Conservation (phyloP, 2,113 vertebrate species). For the Reinhardtius hippoglossoides region DNA sequence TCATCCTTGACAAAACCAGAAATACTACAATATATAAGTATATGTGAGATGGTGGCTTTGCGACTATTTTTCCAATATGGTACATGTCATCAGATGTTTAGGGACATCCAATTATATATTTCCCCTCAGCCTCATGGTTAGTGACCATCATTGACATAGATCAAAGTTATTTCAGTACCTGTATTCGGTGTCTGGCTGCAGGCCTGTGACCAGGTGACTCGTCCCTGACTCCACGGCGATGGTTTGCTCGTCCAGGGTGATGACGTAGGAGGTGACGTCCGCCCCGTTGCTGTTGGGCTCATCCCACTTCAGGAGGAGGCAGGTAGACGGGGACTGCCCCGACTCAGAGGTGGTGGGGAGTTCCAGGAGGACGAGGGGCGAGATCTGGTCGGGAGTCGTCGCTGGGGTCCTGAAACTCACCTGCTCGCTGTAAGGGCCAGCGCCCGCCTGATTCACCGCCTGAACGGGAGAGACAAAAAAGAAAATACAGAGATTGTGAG, state of each 20-base stretch:
- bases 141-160: not conserved
- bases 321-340: conserved; percentile 86
- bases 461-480: conserved; percentile 53
- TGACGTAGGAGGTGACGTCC: conserved; percentile 90
- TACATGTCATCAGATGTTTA: too few species aligned
- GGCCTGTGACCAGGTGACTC: conserved; percentile 82
- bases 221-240: conserved; percentile 86
- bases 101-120: too few species aligned
- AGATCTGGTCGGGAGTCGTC: conserved; percentile 85
- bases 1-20: too few species aligned
- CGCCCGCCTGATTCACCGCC: conserved; percentile 94
- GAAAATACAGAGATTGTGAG: conserved; percentile 2
- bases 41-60: not conserved
- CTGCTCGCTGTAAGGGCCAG: conserved; percentile 90
- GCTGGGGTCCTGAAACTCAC: conserved; percentile 90
- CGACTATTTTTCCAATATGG: too few species aligned
- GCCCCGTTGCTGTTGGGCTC: conserved; percentile 94
- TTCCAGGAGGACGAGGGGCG: conserved; percentile 84
- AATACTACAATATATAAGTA: not conserved
- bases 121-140: too few species aligned
- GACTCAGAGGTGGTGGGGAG: conserved; percentile 80
- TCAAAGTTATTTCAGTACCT: conserved; percentile 78
- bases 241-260: conserved; percentile 86
- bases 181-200: conserved; percentile 95
- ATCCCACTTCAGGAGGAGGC: conserved; percentile 94